Evolutionary conservation across 2,797 vertebrate genomes (phyloP), one percentile per base, ranked within the genome.

Genomic region (Atherinosoma microstoma): DNA sequence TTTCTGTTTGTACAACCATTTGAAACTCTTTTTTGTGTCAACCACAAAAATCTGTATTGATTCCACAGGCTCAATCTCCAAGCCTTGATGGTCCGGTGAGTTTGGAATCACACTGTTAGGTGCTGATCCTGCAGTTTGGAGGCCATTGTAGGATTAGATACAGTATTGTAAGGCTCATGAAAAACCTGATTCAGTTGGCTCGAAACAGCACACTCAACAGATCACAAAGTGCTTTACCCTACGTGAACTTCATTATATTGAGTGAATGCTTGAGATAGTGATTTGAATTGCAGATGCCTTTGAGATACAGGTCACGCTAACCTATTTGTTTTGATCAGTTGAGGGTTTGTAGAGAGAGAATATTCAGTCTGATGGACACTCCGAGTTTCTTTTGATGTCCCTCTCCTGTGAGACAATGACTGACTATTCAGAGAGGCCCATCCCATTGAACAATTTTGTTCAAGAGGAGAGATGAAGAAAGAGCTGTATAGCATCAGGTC

Each of bases 281-380:
- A 76, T 85, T 79, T 84, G 64, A 89, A 79, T 82, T 79, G 49
- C 76, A 84, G 66, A 84, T 84, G 13, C 51, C 38, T 59, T 69
- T 66, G 35, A 80, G 75, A 73, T 60, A 35, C 65, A 58, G 40
- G 63, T 45, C n/a, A 18, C 0, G 35, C 61, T 80, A 67, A 74
- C 73, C 69, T 68, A 67, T 73, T 79, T 87, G 76, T 83, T 85
- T 80, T 78, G 80, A 73, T 89, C 82, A 80, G 79, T 76, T 76
- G 80, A 53, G 77, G 35, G 73, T 89, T 90, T 82, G 81, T 73
- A 87, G 78, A 61, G 13, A 75, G 65, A 78, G 64, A 67, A 75
- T 58, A 75, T 76, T 75, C 54, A 70, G 32, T 6, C 29, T 59
- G 75, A 82, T 58, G 74, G 51, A 73, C 70, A 61, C 65, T 69